Evolutionary conservation across 2,888 invertebrate species (phyloP).

Genomic region (Pristionchus entomophagus): DNA sequence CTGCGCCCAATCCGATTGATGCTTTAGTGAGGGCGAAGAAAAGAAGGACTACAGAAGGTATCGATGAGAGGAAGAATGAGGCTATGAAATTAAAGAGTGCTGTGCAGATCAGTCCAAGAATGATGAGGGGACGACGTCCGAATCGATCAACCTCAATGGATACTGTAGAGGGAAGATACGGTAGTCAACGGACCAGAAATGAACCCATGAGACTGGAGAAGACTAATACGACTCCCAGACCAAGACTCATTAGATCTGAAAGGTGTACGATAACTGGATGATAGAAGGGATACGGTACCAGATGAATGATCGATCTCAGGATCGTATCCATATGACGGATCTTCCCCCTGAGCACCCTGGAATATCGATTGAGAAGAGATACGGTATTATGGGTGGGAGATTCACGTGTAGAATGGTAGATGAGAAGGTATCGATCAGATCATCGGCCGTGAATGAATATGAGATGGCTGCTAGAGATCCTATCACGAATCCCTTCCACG

Average conservation of each 20-base stretch:
- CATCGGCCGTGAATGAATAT: slow-evolving; percentile 74
- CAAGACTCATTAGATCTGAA: slow-evolving; percentile 59
- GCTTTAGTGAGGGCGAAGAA: slow-evolving; percentile 62
- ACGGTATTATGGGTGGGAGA: background rate
- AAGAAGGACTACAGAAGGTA: slow-evolving; percentile 54
- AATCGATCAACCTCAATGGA: slow-evolving; percentile 67
- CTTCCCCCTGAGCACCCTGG: slow-evolving; percentile 26
- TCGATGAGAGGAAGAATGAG: slow-evolving; percentile 55
- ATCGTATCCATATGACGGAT: background rate
- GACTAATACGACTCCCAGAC: slow-evolving; percentile 57
- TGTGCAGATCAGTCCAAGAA: slow-evolving; percentile 69
- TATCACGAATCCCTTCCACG: slow-evolving; percentile 68
- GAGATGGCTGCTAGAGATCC: slow-evolving; percentile 70
- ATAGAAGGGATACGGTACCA: no score
- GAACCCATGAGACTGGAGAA: slow-evolving; percentile 58
- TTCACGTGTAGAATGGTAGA: slow-evolving; percentile 62
- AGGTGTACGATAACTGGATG: no score
- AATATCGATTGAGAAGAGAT: background rate
- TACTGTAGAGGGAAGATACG: slow-evolving; percentile 27
- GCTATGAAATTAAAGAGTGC: slow-evolving; percentile 67
- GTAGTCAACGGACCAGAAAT: slow-evolving; percentile 55
- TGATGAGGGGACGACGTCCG: slow-evolving; percentile 66
- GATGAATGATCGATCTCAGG: slow-evolving; percentile 43
- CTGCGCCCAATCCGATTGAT: slow-evolving; percentile 57
- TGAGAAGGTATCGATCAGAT: slow-evolving; percentile 74